A percentile compares a stretch with the other conserved stretches of the same genome.
Conservation (phyloP, 1,140 invertebrate species). For the Heliconius eleuchia region DNA sequence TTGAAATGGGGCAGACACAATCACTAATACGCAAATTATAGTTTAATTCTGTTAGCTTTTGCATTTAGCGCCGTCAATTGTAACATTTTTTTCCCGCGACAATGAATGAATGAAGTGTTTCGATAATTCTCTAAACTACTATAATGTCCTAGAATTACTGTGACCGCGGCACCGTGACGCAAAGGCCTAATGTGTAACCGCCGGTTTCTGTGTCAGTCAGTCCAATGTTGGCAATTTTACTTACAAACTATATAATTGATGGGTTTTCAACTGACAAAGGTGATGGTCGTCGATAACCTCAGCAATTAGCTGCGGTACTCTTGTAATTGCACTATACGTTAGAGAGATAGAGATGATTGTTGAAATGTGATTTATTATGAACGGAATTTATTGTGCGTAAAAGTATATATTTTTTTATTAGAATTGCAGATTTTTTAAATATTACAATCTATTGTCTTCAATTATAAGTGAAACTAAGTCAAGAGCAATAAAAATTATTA, state of each 20-base stretch:
- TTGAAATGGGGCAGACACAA: background rate
- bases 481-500: background rate
- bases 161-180: constrained; percentile 35
- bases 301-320: background rate
- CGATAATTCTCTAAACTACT: constrained; percentile 35
- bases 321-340: background rate
- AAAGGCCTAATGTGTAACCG: constrained; percentile 38
- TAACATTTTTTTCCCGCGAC: constrained; percentile 31
- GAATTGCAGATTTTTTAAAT: background rate
- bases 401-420: background rate
- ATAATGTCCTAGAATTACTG: constrained; percentile 31
- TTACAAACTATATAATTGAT: constrained; percentile 24
- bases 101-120: constrained; percentile 38
- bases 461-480: background rate
- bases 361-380: background rate
- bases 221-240: constrained; percentile 22
- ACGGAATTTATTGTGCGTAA: background rate
- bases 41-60: constrained; percentile 26
- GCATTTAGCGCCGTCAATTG: constrained; percentile 32
- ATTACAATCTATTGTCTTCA: background rate
- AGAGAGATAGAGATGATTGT: background rate
- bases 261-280: constrained; percentile 7
- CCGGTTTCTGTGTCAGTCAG: constrained; percentile 39
- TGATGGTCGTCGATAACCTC: constrained; percentile 11
- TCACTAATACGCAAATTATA: constrained; percentile 1